Percentiles rank a stretch among this genome's conserved stretches.
Evolutionary conservation across 2,797 vertebrate genomes (phyloP).

Genomic region (Emydoidea blandingii): DNA sequence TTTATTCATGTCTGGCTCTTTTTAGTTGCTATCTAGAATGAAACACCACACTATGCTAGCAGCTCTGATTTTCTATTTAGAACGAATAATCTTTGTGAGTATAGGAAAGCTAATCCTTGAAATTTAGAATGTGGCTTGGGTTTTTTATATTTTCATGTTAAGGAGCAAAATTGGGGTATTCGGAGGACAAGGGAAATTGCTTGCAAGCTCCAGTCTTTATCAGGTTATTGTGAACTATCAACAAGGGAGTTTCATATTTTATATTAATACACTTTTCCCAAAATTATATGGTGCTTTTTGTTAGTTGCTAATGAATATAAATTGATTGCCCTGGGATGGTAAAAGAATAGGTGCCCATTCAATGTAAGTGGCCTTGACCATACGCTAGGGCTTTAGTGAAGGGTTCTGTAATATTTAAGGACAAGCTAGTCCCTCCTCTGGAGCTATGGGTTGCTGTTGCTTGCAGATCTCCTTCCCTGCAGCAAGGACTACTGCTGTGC

Average conservation of each 20-base stretch:
- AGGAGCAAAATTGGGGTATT: background rate
- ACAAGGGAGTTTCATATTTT: background rate
- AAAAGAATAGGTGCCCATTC: background rate
- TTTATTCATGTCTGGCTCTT: slow-evolving; percentile 3
- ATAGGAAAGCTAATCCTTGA: background rate
- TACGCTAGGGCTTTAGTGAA: background rate
- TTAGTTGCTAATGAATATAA: background rate
- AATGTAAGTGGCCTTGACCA: background rate
- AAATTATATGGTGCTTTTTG: background rate
- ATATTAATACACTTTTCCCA: background rate
- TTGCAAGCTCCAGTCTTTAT: background rate
- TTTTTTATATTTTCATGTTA: background rate
- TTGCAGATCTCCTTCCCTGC: too few species aligned
- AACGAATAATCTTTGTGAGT: background rate
- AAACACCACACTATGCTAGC: background rate
- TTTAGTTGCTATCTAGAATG: slow-evolving; percentile 11
- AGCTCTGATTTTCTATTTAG: background rate
- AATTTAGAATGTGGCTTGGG: background rate
- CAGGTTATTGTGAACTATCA: background rate
- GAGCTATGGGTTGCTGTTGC: too few species aligned
- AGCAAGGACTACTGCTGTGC: too few species aligned
- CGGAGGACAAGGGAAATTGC: background rate
- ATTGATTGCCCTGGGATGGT: background rate
- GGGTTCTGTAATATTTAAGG: too few species aligned
- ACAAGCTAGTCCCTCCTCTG: too few species aligned